Base-by-base conservation (phyloP, 1,140 invertebrate genomes). In the Drosophila sp. region DNA sequence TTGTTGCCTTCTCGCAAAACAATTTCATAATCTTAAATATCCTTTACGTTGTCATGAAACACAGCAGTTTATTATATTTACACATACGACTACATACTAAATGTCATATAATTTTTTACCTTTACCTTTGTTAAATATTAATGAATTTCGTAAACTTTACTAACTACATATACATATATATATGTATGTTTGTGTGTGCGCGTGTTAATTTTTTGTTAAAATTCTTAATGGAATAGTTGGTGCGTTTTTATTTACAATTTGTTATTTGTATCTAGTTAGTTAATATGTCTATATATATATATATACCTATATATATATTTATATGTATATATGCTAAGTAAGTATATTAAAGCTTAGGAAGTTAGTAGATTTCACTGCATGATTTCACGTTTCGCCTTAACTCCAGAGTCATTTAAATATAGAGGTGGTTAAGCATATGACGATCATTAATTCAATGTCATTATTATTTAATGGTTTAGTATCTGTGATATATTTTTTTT, bases 11-110 rank as follows among this genome's bases (percentile, higher is more conserved):
- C 53, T 46, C 27, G 53, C 79, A 70, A 75, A 67, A 46, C 43
- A 75, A 71, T 71, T 61, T 65, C 21, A 34, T 48, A 41, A 57
- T 65, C 70, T 75, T 78, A 75, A 62, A 66, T 73, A 66, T 70
- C 67, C 27, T 82, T 86, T 90, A 90, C 87, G 87, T 90, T 90
- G 87, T 90, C 87, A 87, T 90, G 87, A 90, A 90, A 90, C 87
- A 87, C 87, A 90, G 83, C 83, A 89, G 84, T 80, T 87, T 73
- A 75, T 83, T 51, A 51, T 73, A 69, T 69, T 69, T 74, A 74
- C 57, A 62, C 34, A 62, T 51, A 27, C 13, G 51, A 16, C 51
- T 70, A 63, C 21, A n/a, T n/a, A n/a, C n/a, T n/a, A n/a, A n/a
- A n/a, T n/a, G n/a, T n/a, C n/a, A n/a, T n/a, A n/a, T n/a, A n/a